Base-by-base conservation (phyloP, 2,888 invertebrate genomes). In the Acheta domesticus region DNA sequence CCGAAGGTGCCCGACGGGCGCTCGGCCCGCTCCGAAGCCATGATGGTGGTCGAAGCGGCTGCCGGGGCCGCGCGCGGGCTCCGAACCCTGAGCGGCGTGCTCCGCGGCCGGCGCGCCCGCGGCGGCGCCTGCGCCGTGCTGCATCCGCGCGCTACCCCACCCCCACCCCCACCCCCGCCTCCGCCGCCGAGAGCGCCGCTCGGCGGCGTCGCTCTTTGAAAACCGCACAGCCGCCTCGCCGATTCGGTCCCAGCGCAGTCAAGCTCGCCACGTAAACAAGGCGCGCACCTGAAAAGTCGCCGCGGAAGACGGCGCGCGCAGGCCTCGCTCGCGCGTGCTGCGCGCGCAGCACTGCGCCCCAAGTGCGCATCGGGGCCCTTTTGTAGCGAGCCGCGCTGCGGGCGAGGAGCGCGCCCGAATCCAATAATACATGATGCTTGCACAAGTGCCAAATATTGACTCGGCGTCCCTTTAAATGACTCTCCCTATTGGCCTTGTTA, bases 401-500 rank as follows among this genome's bases (percentile, higher is more conserved):
- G 62, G 62, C 14, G 62, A 62, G 62, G 62, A 14, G 62, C 14
- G 62, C 62, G n/a, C 62, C 62, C 62, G 62, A 62, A 62, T 62
- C 62, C 62, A 62, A 62, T 62, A 62, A 62, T 62, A 62, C 62
- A 62, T 62, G 62, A 62, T 62, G 62, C 62, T 62, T 62, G n/a
- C 62, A 62, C 62, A 62, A 62, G 62, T 62, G 62, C 62, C 62
- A 62, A 62, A 62, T 62, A 62, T 62, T 62, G 62, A 62, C 62
- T 62, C 62, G 62, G 62, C 62, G 62, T 62, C 62, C 62, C 62
- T 62, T 62, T 62, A 62, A 62, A 62, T 62, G 62, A 62, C 62
- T 62, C 62, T 62, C 62, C 62, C 62, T 19, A 62, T 36, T 62
- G 62, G 62, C 62, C 62, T 62, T 14, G 62, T 62, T 62, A 62